These are phyloP conservation scores for Strix uralensis DNA, from an alignment of 2,113 vertebrate species.

Conservation along the genomic window DNA sequence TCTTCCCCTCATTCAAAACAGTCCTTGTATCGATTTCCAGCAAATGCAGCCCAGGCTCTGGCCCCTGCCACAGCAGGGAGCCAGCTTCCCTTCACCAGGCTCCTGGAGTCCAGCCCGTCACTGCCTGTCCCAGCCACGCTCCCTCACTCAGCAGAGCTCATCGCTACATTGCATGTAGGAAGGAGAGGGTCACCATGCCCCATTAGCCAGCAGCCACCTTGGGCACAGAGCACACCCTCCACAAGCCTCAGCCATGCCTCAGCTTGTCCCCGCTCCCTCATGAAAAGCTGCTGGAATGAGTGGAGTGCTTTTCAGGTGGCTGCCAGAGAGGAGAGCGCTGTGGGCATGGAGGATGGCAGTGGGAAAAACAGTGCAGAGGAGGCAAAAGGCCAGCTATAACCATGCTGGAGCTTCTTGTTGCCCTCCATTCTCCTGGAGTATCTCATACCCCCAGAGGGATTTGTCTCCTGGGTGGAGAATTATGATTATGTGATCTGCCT, in stretches of 20 bases:
- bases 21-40: background rate
- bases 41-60: background rate
- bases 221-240: background rate
- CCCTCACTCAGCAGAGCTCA: background rate
- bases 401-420: background rate
- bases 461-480: background rate
- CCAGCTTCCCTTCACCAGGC: background rate
- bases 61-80: background rate
- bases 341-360: background rate
- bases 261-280: background rate
- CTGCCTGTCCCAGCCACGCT: background rate
- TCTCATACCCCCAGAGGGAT: background rate
- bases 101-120: background rate
- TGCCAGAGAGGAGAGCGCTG: background rate
- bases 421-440: background rate
- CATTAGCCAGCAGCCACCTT: background rate
- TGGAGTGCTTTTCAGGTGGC: background rate
- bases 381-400: background rate
- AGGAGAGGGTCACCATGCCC: background rate
- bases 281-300: background rate
- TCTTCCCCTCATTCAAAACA: background rate
- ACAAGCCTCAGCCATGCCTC: background rate
- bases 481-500: background rate
- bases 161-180: fast-evolving
- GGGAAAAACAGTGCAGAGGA: background rate